phyloP scores from a whole-genome alignment of 1,140 invertebrate species.

The Brachionus plicatilis region DNA sequence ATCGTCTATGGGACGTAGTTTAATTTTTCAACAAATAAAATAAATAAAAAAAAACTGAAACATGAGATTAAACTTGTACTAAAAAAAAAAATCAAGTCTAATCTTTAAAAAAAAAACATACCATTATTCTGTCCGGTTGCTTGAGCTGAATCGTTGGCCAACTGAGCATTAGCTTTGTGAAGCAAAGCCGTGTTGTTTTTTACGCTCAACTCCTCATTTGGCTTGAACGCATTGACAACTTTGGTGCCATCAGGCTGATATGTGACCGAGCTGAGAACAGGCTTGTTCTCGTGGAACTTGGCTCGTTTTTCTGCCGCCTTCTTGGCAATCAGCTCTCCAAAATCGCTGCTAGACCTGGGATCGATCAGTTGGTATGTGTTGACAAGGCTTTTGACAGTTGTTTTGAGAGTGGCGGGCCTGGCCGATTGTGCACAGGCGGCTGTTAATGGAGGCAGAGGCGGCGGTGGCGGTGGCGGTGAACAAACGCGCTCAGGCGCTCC shows the following conservation, averaged over 20 bases:
- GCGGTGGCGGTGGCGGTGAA: background rate
- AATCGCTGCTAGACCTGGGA: slow-evolving; percentile 15
- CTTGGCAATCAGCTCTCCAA: slow-evolving; percentile 27
- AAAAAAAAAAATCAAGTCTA: background rate
- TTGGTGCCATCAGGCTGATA: slow-evolving; percentile 20
- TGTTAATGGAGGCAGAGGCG: background rate
- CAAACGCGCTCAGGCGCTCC: background rate
- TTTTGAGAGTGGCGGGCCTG: background rate
- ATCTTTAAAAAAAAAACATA: background rate
- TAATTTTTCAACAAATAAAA: too few species aligned
- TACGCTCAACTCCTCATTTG: background rate
- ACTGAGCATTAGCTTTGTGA: background rate
- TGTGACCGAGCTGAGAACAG: slow-evolving; percentile 8
- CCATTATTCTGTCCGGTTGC: background rate
- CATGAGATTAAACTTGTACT: background rate
- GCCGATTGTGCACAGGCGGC: background rate
- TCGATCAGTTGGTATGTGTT: slow-evolving; percentile 3
- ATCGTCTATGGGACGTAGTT: too few species aligned
- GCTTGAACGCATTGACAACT: background rate
- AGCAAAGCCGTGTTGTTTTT: background rate
- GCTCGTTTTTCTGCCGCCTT: slow-evolving; percentile 38
- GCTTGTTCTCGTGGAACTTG: slow-evolving; percentile 36
- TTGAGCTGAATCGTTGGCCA: background rate
- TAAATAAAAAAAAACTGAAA: too few species aligned
- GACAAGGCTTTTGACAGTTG: background rate